Base-by-base conservation (phyloP, 2,797 vertebrate genomes). In the Rhabdomys pumilio region DNA sequence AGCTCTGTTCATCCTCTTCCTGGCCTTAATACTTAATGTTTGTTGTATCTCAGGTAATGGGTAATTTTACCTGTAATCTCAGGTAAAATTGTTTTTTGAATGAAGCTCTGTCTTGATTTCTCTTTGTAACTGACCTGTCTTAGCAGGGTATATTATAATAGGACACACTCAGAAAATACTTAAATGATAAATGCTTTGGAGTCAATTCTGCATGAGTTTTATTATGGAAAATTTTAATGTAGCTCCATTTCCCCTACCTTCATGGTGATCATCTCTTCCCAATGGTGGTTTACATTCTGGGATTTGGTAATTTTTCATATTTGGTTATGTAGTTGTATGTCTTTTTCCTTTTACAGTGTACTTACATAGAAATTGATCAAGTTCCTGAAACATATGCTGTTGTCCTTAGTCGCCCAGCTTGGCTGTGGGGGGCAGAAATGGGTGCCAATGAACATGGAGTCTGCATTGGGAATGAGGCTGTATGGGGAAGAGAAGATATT, bases 391-490 rank as follows among this genome's bases (percentile, higher is more conserved):
- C 99, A 0, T 97, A 99, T 75, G 99, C 99, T 63, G 99, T 99
- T 92, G 98, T 99, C 22, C 98, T 99, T 98, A 99, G 99, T 98
- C 99, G 98, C 55, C 99, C 99, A n/a, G 98, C 99, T 0, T 99
- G 99, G 99, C 98, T 99, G 61, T 99, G 99, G 99, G 99, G 99
- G 0, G 99, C 99, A 29, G 99, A 99, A 98, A 99, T 99, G 99
- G 99, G 99, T 0, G 99, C 99, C 57, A 99, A 99, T 96, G 99
- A 99, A 94, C 99, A 99, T 95, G 99, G 99, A 96, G 99, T 99
- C 90, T 99, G 99, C 97, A 99, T 99, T 96, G 99, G 99, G 44
- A 99, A 99, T 91, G 99, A 99, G 98, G 99, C 99, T 0, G 99
- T 99, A n/a, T 99, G 99, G 99, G 99, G 99, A 80, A 99, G 98